These are phyloP conservation scores for Vanessa tameamea DNA, from an alignment of 1,140 invertebrate species.

Conservation along the genomic window DNA sequence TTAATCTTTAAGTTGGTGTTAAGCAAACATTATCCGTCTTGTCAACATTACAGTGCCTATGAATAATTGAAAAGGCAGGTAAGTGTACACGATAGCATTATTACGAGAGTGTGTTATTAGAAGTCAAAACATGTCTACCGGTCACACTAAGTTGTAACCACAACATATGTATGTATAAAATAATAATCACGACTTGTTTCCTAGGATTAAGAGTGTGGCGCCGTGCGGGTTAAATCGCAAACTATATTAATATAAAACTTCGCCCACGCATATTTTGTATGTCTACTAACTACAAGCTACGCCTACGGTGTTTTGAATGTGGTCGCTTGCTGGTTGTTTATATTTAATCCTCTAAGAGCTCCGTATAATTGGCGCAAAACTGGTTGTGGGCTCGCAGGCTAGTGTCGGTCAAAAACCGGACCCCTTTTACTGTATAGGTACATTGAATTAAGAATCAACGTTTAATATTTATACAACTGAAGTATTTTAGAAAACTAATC, in stretches of 20 bases:
- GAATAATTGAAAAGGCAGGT: slow-evolving; percentile 38
- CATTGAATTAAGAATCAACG: slow-evolving; percentile 43
- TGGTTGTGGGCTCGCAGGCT: slow-evolving; percentile 47
- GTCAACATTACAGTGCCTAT: slow-evolving; percentile 19
- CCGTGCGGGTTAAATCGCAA: slow-evolving; percentile 26
- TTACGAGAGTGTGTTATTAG: slow-evolving; percentile 35
- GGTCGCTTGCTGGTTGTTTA: slow-evolving; percentile 56
- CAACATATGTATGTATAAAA: slow-evolving; percentile 33
- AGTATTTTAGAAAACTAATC: slow-evolving; percentile 28
- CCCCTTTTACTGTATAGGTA: slow-evolving; percentile 35
- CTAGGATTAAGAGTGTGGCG: slow-evolving; percentile 28
- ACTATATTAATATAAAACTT: slow-evolving; percentile 29
- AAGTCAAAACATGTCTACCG: slow-evolving; percentile 36
- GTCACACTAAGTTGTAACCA: slow-evolving; percentile 33
- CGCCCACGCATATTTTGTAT: slow-evolving; percentile 40
- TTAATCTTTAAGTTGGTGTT: background rate
- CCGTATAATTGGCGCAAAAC: slow-evolving; percentile 61
- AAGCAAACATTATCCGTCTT: slow-evolving; percentile 8
- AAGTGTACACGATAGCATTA: slow-evolving; percentile 40
- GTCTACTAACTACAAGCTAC: slow-evolving; percentile 33
- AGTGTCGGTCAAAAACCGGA: slow-evolving; percentile 50
- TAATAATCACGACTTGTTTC: slow-evolving; percentile 35
- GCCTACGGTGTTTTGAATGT: slow-evolving; percentile 46
- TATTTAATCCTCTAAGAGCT: slow-evolving; percentile 53
- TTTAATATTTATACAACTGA: slow-evolving; percentile 20